A percentile compares a stretch with the other conserved stretches of the same genome.
Conservation (phyloP, 2,888 invertebrate species). For the Phoenoteleia sp. region DNA sequence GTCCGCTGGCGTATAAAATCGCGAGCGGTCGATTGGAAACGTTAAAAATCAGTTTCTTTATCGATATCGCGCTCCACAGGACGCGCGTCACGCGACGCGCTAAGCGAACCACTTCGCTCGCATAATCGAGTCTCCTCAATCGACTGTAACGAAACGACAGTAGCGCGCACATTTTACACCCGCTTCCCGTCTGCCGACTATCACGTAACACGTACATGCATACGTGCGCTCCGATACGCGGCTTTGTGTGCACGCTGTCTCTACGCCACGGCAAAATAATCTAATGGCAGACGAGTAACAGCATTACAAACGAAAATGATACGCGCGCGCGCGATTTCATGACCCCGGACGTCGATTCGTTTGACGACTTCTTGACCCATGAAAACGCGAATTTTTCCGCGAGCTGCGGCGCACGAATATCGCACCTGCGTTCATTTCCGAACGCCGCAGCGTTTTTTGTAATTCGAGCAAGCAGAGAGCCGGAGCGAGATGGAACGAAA, state of each 20-base stretch:
- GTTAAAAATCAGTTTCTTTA: slow-evolving; percentile 84
- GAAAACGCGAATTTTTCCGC: background rate
- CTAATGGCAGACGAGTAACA: slow-evolving; percentile 36
- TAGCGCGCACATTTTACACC: slow-evolving; percentile 60
- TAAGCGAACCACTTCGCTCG: slow-evolving; percentile 69
- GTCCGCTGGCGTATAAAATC: slow-evolving; percentile 77
- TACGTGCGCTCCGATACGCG: slow-evolving; percentile 1
- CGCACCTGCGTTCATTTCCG: too few relatives aligned
- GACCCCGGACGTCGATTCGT: slow-evolving; percentile 22
- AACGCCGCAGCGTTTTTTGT: too few relatives aligned
- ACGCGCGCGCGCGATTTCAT: slow-evolving; percentile 6
- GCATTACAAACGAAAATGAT: slow-evolving; percentile 37
- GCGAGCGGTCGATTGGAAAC: slow-evolving; percentile 82
- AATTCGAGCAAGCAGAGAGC: too few relatives aligned
- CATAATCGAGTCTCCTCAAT: slow-evolving; percentile 72
- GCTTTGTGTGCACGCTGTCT: background rate
- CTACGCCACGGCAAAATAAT: slow-evolving; percentile 49
- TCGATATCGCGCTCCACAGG: slow-evolving; percentile 66
- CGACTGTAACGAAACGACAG: slow-evolving; percentile 71
- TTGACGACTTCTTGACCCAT: slow-evolving; percentile 11
- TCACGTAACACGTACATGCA: slow-evolving; percentile 26
- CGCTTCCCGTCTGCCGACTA: slow-evolving; percentile 50
- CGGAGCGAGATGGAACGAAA: too few relatives aligned
- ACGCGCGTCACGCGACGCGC: slow-evolving; percentile 60
- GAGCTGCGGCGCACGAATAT: too few relatives aligned